Conservation (phyloP, 2,797 vertebrate species). For the Anguilla anguilla region DNA sequence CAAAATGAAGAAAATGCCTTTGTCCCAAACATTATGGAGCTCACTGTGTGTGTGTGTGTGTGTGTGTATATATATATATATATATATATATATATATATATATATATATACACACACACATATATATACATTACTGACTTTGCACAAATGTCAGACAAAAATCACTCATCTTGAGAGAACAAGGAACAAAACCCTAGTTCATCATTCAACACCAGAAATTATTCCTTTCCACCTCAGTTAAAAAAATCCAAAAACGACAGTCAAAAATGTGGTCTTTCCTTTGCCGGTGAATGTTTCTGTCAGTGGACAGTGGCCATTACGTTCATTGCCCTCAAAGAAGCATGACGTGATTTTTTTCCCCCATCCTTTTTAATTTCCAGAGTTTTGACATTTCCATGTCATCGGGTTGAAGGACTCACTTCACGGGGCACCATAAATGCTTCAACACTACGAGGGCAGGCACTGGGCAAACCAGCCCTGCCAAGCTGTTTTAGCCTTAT, state of each 20-base stretch:
- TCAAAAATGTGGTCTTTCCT: constrained; percentile 7
- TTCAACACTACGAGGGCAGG: constrained; percentile 19
- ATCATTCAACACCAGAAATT: constrained; percentile 13
- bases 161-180: constrained; percentile 22
- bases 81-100: too few species aligned
- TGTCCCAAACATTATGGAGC: background rate
- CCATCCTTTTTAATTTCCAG: constrained; percentile 18
- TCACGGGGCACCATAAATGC: constrained; percentile 31
- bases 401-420: constrained; percentile 36
- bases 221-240: constrained; percentile 24
- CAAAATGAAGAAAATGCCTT: background rate
- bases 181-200: constrained; percentile 9
- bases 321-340: constrained; percentile 23
- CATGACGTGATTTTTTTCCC: constrained; percentile 18
- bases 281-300: constrained; percentile 3
- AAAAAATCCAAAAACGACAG: constrained; percentile 24
- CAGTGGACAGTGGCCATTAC: constrained; percentile 13
- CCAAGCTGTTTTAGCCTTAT: constrained; percentile 39
- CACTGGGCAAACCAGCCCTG: constrained; percentile 26
- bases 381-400: constrained; percentile 30
- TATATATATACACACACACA: background rate
- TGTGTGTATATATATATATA: too few species aligned
- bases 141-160: constrained; percentile 1
- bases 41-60: background rate
- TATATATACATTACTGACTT: constrained; percentile 1